These are phyloP conservation scores for Cheilosia pagana DNA, from an alignment of 2,888 invertebrate species.

Conservation along the genomic window DNA sequence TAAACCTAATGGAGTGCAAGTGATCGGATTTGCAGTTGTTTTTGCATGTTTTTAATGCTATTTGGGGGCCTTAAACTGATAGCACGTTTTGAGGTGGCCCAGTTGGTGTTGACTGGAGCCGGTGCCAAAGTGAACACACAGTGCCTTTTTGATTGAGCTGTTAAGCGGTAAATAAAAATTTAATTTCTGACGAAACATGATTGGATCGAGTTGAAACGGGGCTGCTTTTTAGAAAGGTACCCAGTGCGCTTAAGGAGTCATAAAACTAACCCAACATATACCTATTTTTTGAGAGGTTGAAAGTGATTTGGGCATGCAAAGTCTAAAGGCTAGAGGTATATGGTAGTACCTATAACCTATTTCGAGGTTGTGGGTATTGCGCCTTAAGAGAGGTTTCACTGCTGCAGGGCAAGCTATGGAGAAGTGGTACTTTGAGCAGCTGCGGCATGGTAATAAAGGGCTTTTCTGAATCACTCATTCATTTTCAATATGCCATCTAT, in stretches of 20 bases:
- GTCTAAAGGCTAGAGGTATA: too few species aligned
- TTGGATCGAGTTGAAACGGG: not conserved
- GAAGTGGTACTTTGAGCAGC: too few species aligned
- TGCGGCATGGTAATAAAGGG: too few species aligned
- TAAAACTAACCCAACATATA: not conserved
- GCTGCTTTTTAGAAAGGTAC: slow-evolving; percentile 7
- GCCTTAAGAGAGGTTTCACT: too few species aligned
- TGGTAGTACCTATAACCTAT: too few species aligned
- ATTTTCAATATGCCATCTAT: too few species aligned
- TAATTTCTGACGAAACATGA: slow-evolving; percentile 26
- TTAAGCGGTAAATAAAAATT: slow-evolving; percentile 22
- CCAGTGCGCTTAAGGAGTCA: slow-evolving; percentile 4
- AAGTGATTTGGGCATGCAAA: too few species aligned
- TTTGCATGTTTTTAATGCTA: slow-evolving; percentile 12
- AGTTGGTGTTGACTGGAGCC: not conserved
- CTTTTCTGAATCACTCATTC: too few species aligned
- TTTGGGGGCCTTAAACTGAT: slow-evolving; percentile 6
- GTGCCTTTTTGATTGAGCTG: slow-evolving; percentile 55
- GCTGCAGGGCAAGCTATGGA: too few species aligned
- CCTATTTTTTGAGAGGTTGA: too few species aligned
- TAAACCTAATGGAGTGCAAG: slow-evolving; percentile 64
- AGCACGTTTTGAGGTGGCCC: slow-evolving; percentile 29
- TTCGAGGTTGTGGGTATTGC: too few species aligned
- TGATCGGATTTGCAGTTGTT: slow-evolving; percentile 25
- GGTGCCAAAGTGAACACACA: slow-evolving; percentile 3